Evolutionary conservation across 2,888 invertebrate species (phyloP), one percentile per base, ranked within the genome.

Genomic region (Mimas tiliae): DNA sequence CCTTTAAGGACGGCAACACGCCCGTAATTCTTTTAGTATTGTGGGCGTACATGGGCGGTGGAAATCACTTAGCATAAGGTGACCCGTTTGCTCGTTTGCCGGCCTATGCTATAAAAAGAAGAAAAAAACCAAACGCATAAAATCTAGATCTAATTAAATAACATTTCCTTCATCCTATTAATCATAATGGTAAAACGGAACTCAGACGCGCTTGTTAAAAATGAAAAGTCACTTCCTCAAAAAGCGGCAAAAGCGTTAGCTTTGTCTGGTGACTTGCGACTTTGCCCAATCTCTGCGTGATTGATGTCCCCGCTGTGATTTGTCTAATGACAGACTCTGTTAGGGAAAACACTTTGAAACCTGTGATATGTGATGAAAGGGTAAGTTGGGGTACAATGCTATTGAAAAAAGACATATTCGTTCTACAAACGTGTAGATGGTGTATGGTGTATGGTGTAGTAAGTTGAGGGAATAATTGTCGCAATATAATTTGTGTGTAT

Each of bases 301-400:
- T 58, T 58, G 58, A 58, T 58, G 58, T 58, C 11, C 19, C 50
- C 19, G 38, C 58, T 58, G 42, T 19, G 58, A 58, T 58, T 58
- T 58, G 38, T 58, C 42, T 38, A 58, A 34, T n/a, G 38, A 58
- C 16, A 38, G 42, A 45, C 12, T 45, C 45, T 45, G 12, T 45
- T 45, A 14, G 45, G 45, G 45, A 45, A 45, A 45, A 45, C 14
- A 45, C 45, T 45, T 11, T 14, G 45, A 1, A 14, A 45, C 45
- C 27, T 52, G 12, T 50, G 21, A 16, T 50, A 16, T 8, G 16
- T 1, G 8, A 19, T 12, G 12, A 21, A 51, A 52, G 11, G 6
- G 27, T 52, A 52, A 11, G 45, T 45, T 1, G 4, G 45, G 45
- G 14, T 14, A 45, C 1, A 1, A 11, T 38, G 1, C 7, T 38